Conservation (phyloP, 2,797 vertebrate genomes). For the Microtus obscurus region DNA sequence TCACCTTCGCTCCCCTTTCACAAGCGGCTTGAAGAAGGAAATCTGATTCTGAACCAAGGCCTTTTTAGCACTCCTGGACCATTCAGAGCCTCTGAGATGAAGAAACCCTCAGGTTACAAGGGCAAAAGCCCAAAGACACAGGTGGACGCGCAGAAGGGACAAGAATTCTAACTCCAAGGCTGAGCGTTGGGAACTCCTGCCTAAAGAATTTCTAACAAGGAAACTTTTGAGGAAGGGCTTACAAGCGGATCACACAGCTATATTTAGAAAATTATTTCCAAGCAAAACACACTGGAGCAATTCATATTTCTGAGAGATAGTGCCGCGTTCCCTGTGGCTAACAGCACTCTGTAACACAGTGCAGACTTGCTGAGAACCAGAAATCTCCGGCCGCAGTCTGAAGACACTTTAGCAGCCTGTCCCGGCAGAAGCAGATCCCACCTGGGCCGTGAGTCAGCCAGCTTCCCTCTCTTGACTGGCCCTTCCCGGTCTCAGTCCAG, state of each 20-base stretch:
- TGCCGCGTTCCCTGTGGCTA: conserved; percentile 12
- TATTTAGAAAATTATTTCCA: conserved; percentile 74
- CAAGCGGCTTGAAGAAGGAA: neutral
- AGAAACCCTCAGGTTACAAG: neutral
- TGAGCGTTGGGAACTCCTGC: conserved; percentile 52
- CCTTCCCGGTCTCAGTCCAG: neutral
- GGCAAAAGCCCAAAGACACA: neutral
- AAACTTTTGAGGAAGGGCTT: conserved; percentile 71
- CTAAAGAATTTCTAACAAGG: conserved; percentile 71
- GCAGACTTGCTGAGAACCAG: neutral
- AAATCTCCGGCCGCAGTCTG: neutral
- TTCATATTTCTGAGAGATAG: conserved; percentile 38
- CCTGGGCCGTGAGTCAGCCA: conserved; percentile 32
- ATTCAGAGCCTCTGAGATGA: neutral
- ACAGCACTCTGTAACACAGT: neutral
- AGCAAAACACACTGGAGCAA: conserved; percentile 38
- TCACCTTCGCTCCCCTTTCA: neutral
- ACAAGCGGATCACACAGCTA: conserved; percentile 60
- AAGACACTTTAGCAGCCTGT: neutral
- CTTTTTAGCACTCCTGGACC: neutral
- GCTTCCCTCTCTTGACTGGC: neutral
- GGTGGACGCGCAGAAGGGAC: neutral
- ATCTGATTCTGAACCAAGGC: neutral
- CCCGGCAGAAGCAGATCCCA: neutral
- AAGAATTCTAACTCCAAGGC: neutral